A percentile compares a stretch with the other conserved stretches of the same genome.
These are phyloP conservation scores for Pangasius larnaudii DNA, from an alignment of 2,797 vertebrate species.

Conservation along the genomic window DNA sequence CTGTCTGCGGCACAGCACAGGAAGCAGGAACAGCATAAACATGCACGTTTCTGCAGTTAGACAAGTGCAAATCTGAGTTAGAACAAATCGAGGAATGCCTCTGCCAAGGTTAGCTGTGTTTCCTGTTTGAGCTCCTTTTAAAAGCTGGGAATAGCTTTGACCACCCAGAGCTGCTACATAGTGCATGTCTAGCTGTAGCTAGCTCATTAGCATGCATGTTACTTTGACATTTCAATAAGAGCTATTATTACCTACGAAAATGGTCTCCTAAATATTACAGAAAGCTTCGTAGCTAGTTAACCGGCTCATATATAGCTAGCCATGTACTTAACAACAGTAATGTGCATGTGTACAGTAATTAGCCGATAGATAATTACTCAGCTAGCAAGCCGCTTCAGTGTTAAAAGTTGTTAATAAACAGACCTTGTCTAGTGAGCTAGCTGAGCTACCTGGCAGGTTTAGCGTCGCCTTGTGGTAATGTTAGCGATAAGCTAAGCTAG, in stretches of 20 bases:
- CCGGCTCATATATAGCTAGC: not conserved
- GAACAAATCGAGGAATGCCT: not conserved
- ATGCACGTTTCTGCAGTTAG: conserved; percentile 9
- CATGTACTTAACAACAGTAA: not conserved
- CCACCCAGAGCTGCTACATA: not conserved
- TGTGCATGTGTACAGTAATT: not conserved
- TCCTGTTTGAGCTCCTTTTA: not conserved
- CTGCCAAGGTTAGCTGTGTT: conserved; percentile 27
- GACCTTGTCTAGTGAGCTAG: no score
- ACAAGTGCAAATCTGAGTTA: conserved; percentile 24
- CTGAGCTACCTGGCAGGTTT: not conserved
- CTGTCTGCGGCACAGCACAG: not conserved
- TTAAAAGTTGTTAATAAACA: not conserved
- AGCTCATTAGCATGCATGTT: not conserved
- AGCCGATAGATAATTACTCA: not conserved
- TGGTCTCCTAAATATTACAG: not conserved
- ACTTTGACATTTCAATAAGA: not conserved
- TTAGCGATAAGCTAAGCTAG: not conserved
- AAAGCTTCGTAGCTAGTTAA: not conserved
- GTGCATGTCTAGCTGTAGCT: not conserved
- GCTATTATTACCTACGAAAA: not conserved
- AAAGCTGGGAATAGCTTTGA: not conserved
- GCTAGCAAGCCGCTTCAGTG: not conserved
- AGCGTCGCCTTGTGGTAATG: no score
- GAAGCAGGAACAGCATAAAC: conserved; percentile 18